These are phyloP conservation scores for Drosophila monieri DNA, from an alignment of 2,888 invertebrate species.

Conservation along the genomic window DNA sequence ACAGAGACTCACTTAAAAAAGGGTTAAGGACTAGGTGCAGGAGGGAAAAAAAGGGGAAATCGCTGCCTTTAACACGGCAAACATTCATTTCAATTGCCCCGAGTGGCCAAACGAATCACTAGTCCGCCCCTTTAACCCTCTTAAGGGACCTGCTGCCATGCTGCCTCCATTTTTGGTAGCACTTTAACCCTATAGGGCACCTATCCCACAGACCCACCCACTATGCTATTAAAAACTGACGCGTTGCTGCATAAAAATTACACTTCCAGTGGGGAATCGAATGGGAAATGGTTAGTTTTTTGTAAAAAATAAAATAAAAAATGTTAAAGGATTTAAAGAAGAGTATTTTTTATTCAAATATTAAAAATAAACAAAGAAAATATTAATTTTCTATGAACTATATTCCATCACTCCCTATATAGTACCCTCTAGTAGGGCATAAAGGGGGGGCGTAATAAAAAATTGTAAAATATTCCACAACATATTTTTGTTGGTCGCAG, in stretches of 20 bases:
- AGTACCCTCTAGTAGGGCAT: conserved; percentile 15
- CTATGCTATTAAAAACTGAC: conserved; percentile 32
- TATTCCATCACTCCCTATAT: neutral
- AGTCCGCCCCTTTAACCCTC: neutral
- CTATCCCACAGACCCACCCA: neutral
- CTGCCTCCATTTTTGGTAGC: neutral
- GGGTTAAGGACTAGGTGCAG: neutral
- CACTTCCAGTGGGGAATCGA: conserved; percentile 4
- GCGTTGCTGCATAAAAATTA: conserved; percentile 45
- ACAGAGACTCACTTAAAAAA: conserved; percentile 12
- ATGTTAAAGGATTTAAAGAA: neutral
- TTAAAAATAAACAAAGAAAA: too few species aligned
- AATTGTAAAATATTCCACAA: conserved; percentile 75
- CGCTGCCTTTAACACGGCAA: conserved; percentile 71
- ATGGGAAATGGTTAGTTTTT: neutral
- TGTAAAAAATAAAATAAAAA: neutral
- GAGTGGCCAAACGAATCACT: conserved; percentile 46
- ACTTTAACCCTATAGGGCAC: neutral
- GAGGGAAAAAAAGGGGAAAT: conserved; percentile 44
- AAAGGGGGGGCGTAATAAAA: conserved; percentile 55
- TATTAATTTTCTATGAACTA: too few species aligned
- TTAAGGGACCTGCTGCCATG: neutral
- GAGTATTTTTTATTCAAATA: too few species aligned
- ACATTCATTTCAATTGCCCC: conserved; percentile 73
- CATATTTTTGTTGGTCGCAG: conserved; percentile 65